These are phyloP conservation scores for Lapara coniferarum DNA, from an alignment of 2,888 invertebrate genomes.

Conservation along the genomic window DNA sequence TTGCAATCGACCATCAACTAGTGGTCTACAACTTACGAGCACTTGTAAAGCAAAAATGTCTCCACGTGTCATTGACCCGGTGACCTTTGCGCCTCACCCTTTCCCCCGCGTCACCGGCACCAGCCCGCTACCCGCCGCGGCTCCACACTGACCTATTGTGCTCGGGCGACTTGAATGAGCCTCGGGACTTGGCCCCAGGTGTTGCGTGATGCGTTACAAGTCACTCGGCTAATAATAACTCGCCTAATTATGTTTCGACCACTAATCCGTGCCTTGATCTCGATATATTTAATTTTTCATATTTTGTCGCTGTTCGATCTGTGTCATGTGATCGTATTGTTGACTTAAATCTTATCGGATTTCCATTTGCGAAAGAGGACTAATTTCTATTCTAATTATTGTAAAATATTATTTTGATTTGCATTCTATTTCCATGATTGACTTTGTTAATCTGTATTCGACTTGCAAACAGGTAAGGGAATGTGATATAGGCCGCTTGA, in stretches of 20 bases:
- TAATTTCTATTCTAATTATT: too few species aligned
- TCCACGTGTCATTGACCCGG: conserved; percentile 41
- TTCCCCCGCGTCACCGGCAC: conserved; percentile 24
- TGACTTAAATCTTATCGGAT: neutral
- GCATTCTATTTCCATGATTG: too few species aligned
- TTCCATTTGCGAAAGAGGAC: neutral
- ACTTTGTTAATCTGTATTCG: too few species aligned
- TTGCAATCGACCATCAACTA: neutral
- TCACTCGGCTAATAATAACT: conserved; percentile 11
- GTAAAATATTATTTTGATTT: too few species aligned
- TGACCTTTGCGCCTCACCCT: conserved; percentile 48
- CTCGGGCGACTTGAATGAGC: conserved; percentile 20
- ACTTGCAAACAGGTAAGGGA: too few species aligned
- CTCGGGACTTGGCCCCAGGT: conserved; percentile 20
- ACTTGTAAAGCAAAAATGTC: conserved; percentile 42
- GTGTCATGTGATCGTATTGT: neutral
- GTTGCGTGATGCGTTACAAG: conserved; percentile 21
- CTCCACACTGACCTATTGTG: conserved; percentile 19
- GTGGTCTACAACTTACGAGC: neutral
- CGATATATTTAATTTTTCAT: neutral
- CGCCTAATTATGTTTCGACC: neutral
- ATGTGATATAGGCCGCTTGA: too few species aligned
- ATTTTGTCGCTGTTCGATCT: conserved; percentile 1
- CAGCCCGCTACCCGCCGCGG: neutral
- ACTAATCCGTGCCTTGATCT: conserved; percentile 7